phyloP scores from a whole-genome alignment of 2,888 invertebrate species.

The Zootermopsis nevadensis region DNA sequence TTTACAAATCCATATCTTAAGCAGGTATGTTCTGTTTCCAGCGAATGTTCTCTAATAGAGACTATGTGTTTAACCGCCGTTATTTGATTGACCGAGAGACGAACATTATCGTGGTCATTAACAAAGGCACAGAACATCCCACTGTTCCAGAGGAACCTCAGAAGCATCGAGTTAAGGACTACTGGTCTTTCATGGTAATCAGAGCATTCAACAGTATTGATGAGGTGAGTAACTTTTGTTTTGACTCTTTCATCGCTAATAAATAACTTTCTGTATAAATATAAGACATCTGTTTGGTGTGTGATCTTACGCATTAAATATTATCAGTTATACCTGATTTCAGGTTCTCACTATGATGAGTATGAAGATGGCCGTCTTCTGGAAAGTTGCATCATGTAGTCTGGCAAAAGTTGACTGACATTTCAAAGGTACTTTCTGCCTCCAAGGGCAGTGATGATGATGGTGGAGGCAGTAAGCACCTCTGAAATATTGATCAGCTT shows the following conservation, averaged over 20 bases:
- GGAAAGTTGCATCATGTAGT: no score
- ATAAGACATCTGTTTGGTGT: no score
- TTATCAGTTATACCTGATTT: no score
- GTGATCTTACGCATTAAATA: no score
- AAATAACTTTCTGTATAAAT: no score
- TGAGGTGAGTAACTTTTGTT: constrained; percentile 59
- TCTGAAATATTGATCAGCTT: no score
- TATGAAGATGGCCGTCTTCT: no score
- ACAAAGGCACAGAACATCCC: constrained; percentile 77
- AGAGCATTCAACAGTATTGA: constrained; percentile 73
- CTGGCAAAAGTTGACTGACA: no score
- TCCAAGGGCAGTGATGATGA: no score
- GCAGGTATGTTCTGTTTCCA: constrained; percentile 59
- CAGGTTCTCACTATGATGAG: no score
- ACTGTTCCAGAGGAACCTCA: constrained; percentile 74
- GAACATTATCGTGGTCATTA: constrained; percentile 74
- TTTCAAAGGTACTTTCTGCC: no score
- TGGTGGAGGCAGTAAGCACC: no score
- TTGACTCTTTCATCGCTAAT: neutral
- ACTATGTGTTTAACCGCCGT: constrained; percentile 85
- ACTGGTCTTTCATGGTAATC: constrained; percentile 90
- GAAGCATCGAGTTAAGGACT: constrained; percentile 80
- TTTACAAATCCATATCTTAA: neutral
- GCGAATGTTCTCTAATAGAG: constrained; percentile 85
- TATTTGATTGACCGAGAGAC: constrained; percentile 69